Percentiles rank a stretch among this genome's conserved stretches.
phyloP scores from a whole-genome alignment of 2,888 invertebrate species.

The Cheilosia soror region DNA sequence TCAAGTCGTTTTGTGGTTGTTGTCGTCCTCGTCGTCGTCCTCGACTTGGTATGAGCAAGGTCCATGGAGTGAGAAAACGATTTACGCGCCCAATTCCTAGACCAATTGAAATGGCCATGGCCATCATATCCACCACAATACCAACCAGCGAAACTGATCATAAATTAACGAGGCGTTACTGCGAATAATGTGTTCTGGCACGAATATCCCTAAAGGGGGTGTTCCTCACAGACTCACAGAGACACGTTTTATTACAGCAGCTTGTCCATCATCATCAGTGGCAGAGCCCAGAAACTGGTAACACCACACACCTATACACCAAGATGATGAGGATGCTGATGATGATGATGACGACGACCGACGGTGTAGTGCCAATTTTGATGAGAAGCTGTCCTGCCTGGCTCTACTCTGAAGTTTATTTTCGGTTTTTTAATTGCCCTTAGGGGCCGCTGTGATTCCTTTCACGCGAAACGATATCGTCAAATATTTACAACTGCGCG shows the following conservation, averaged over 20 bases:
- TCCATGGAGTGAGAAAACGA: conserved; percentile 50
- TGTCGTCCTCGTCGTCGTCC: conserved; percentile 13
- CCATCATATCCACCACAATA: conserved; percentile 57
- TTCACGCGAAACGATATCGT: conserved; percentile 70
- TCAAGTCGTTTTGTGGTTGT: conserved; percentile 5
- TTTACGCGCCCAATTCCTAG: conserved; percentile 72
- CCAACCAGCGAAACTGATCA: conserved; percentile 63
- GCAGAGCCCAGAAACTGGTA: conserved; percentile 7
- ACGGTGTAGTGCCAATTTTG: conserved; percentile 67
- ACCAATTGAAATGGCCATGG: conserved; percentile 71
- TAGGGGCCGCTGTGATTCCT: conserved; percentile 58
- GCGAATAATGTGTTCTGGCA: conserved; percentile 74
- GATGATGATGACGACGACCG: conserved; percentile 45
- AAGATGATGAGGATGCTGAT: conserved; percentile 43
- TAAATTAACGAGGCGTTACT: conserved; percentile 75
- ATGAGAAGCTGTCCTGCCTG: conserved; percentile 52
- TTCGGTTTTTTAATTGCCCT: conserved; percentile 71
- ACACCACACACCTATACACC: conserved; percentile 22
- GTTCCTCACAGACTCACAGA: conserved; percentile 61
- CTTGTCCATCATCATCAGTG: conserved; percentile 68
- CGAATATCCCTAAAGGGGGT: conserved; percentile 71
- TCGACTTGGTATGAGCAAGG: conserved; percentile 19
- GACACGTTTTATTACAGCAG: conserved; percentile 69
- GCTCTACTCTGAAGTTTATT: conserved; percentile 55
- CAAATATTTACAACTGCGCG: conserved; percentile 71